phyloP scores from a whole-genome alignment of 2,888 invertebrate genomes.

The Capitulum mitella region DNA sequence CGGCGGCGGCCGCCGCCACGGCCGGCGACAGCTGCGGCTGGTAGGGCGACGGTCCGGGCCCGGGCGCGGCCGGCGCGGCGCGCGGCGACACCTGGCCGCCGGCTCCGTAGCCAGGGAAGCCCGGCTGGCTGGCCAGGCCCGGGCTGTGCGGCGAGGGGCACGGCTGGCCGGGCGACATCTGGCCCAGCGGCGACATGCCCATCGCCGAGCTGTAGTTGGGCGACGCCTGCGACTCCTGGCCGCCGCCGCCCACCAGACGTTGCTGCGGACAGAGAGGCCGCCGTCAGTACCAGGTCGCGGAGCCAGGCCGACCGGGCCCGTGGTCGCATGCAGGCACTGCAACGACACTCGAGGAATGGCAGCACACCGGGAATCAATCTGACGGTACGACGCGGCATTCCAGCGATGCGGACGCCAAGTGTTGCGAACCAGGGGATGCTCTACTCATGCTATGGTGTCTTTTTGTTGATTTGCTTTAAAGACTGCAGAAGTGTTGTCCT shows the following conservation, averaged over 20 bases:
- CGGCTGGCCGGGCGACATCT: conserved; percentile 41
- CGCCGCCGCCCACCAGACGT: conserved; percentile 48
- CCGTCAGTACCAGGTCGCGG: not conserved
- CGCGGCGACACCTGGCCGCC: conserved; percentile 41
- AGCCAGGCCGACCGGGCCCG: too few species aligned
- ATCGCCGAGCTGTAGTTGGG: conserved; percentile 51
- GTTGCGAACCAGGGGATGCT: too few species aligned
- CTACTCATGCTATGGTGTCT: too few species aligned
- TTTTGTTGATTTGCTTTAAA: too few species aligned
- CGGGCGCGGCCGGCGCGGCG: conserved; percentile 30
- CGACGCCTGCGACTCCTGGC: conserved; percentile 55
- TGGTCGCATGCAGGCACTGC: too few species aligned
- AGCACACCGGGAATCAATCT: too few species aligned
- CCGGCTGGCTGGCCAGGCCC: conserved; percentile 41
- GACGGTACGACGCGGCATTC: too few species aligned
- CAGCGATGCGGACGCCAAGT: too few species aligned
- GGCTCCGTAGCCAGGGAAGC: conserved; percentile 34
- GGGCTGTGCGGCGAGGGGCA: conserved; percentile 37
- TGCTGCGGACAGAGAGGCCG: conserved; percentile 26
- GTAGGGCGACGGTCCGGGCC: conserved; percentile 12
- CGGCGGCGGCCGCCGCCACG: conserved; percentile 48
- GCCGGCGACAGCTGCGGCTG: not conserved
- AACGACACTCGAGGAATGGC: too few species aligned
- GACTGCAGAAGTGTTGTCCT: too few species aligned
- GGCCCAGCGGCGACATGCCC: conserved; percentile 41